These are phyloP conservation scores for Cepaea nemoralis DNA, from an alignment of 1,140 invertebrate genomes.

Conservation along the genomic window DNA sequence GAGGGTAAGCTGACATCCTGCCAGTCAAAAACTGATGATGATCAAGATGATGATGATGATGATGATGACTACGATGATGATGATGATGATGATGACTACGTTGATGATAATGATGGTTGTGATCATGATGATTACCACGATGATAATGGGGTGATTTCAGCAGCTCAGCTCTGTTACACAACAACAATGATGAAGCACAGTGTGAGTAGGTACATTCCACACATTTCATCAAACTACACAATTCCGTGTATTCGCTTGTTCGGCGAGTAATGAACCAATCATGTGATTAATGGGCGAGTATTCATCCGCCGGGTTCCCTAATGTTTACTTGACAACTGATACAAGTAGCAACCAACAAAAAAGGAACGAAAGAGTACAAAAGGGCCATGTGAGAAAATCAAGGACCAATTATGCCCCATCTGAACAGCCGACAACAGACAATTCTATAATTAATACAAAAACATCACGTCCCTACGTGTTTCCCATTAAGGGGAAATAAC, in stretches of 20 bases:
- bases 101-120: too few relatives aligned
- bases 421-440: not conserved
- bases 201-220: too few relatives aligned
- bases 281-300: not conserved
- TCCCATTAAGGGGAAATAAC: not conserved
- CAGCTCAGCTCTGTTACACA: too few relatives aligned
- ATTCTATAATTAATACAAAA: conserved; percentile 9
- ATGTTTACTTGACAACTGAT: not conserved
- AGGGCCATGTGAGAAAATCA: conserved; percentile 6
- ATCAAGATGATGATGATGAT: too few relatives aligned
- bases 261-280: not conserved
- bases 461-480: not conserved
- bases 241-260: not conserved
- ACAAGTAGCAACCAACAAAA: not conserved
- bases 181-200: too few relatives aligned
- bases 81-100: too few relatives aligned
- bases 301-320: not conserved
- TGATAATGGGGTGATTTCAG: too few relatives aligned
- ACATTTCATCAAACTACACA: too few relatives aligned
- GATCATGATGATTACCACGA: too few relatives aligned
- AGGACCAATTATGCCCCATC: not conserved
- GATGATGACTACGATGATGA: too few relatives aligned
- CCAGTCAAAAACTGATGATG: too few relatives aligned
- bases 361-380: not conserved
- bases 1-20: too few relatives aligned